Percentiles rank a stretch among this genome's conserved stretches.
phyloP scores from a whole-genome alignment of 1,140 invertebrate genomes.

The Ectropis grisescens region DNA sequence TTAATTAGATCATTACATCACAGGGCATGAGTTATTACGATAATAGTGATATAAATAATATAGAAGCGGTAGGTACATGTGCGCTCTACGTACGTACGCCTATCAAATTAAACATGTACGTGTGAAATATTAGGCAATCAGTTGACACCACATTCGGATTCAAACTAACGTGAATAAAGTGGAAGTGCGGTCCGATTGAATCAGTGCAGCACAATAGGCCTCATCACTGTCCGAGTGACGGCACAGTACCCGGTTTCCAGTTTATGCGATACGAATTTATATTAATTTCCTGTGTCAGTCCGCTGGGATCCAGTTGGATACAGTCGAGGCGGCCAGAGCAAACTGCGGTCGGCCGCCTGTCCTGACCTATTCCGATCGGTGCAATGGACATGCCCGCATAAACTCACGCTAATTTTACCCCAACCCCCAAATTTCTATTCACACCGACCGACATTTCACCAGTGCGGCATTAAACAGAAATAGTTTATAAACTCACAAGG shows the following conservation, averaged over 20 bases:
- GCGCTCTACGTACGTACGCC: too few relatives aligned
- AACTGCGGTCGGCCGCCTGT: conserved; percentile 48
- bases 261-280: conserved; percentile 59
- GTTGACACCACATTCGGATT: conserved; percentile 33
- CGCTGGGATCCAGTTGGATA: conserved; percentile 35
- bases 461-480: conserved; percentile 18
- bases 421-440: conserved; percentile 40
- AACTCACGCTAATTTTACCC: conserved; percentile 54
- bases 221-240: conserved; percentile 40
- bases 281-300: conserved; percentile 59
- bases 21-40: too few relatives aligned
- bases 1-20: too few relatives aligned
- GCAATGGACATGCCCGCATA: conserved; percentile 50
- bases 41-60: too few relatives aligned
- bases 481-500: too few relatives aligned
- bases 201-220: conserved; percentile 44
- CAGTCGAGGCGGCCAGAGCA: conserved; percentile 37
- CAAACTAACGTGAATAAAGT: conserved; percentile 37
- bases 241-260: conserved; percentile 28
- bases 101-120: conserved; percentile 3
- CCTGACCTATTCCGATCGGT: conserved; percentile 43
- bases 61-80: too few relatives aligned
- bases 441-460: too few relatives aligned
- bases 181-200: conserved; percentile 36
- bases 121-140: conserved; percentile 17